phyloP scores from a whole-genome alignment of 2,113 vertebrate species.

The Cyprinodon variegatus region DNA sequence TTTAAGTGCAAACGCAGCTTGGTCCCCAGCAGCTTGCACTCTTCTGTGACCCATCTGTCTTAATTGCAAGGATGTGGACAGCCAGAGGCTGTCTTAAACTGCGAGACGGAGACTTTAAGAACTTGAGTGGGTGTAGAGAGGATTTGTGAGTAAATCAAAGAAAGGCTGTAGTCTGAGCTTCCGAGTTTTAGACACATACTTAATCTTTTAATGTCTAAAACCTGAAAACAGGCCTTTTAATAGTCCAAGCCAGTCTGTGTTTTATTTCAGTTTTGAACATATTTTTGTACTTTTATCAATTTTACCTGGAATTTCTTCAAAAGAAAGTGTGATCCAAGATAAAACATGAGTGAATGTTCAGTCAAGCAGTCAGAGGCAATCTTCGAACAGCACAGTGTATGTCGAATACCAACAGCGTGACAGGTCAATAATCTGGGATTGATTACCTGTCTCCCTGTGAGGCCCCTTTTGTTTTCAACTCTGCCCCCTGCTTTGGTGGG shows the following conservation, averaged over 20 bases:
- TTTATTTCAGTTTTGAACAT: background rate
- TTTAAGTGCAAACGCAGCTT: constrained; percentile 46
- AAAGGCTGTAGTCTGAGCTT: constrained; percentile 1
- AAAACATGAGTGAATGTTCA: constrained; percentile 18
- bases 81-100: constrained; percentile 17
- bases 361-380: constrained; percentile 35
- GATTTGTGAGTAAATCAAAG: constrained; percentile 2
- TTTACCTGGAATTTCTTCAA: constrained; percentile 15
- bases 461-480: constrained; percentile 19
- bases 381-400: constrained; percentile 4
- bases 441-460: constrained; percentile 44
- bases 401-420: constrained; percentile 17
- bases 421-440: constrained; percentile 45
- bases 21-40: constrained; percentile 36
- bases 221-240: background rate
- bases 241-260: background rate
- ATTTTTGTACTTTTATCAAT: constrained; percentile 4
- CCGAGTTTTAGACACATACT: constrained; percentile 10
- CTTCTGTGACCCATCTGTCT: constrained; percentile 43
- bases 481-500: constrained; percentile 23
- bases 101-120: constrained; percentile 3
- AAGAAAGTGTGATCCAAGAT: constrained; percentile 17
- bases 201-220: constrained; percentile 23
- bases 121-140: constrained; percentile 11
- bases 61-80: constrained; percentile 20